A percentile compares a stretch with the other conserved stretches of the same genome.
Evolutionary conservation across 2,797 vertebrate genomes (phyloP).

Genomic region (Paratrypauchen microcephalus): DNA sequence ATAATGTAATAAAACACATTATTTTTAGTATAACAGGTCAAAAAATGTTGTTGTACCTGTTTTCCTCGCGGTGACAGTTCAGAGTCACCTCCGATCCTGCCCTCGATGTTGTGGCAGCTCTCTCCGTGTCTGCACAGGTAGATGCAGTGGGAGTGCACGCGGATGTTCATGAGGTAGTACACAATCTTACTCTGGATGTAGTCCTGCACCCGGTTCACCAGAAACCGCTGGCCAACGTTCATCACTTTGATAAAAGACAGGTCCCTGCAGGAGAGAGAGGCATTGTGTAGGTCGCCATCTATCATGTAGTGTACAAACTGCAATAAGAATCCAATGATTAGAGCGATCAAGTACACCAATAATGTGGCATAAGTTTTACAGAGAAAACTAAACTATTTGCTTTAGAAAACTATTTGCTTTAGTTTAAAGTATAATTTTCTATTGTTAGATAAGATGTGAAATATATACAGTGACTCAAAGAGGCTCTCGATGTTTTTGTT

Average conservation of each 20-base stretch:
- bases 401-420: too few species aligned
- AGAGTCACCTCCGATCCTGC: slow-evolving; percentile 91
- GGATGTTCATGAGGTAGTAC: slow-evolving; percentile 99
- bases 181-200: slow-evolving; percentile 99
- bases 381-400: background rate
- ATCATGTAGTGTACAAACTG: slow-evolving; percentile 34
- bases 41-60: slow-evolving; percentile 74
- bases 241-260: slow-evolving; percentile 97
- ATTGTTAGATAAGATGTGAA: background rate
- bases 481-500: background rate
- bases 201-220: slow-evolving; percentile 95
- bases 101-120: slow-evolving; percentile 87
- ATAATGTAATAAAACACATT: background rate
- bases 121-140: slow-evolving; percentile 96
- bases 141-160: slow-evolving; percentile 93
- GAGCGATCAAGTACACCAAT: background rate
- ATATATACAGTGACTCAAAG: background rate
- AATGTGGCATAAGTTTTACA: background rate
- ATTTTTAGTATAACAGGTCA: background rate
- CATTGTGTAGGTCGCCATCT: slow-evolving; percentile 37
- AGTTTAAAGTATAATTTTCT: background rate
- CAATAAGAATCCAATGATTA: slow-evolving; percentile 2
- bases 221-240: slow-evolving; percentile 92
- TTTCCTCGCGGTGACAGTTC: slow-evolving; percentile 87
- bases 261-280: slow-evolving; percentile 75